Conservation (phyloP, 23 tunicate genomes). For the Halocynthia aurantium region DNA sequence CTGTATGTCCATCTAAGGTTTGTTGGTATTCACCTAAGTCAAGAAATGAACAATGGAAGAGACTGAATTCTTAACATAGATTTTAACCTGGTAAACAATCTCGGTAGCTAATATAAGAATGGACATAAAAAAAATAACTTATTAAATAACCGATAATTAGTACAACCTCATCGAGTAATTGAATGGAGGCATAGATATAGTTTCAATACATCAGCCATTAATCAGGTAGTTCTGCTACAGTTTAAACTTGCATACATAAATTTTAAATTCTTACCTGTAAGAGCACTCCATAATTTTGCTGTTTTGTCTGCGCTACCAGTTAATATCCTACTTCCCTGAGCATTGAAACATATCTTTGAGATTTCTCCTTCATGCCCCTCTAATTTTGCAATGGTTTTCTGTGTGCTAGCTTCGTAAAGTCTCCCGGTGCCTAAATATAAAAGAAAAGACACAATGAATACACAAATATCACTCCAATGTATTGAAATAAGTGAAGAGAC, state of each 20-base stretch:
- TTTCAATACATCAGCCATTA: too few relatives aligned
- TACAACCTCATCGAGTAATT: too few relatives aligned
- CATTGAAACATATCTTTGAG: slow-evolving; percentile 87
- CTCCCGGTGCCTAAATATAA: slow-evolving; percentile 55
- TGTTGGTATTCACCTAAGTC: slow-evolving; percentile 72
- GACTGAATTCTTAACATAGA: too few relatives aligned
- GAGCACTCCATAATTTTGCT: slow-evolving; percentile 73
- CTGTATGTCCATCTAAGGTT: slow-evolving; percentile 94
- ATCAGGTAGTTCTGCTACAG: too few relatives aligned
- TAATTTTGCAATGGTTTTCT: slow-evolving; percentile 51
- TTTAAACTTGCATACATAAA: too few relatives aligned
- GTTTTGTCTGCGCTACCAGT: slow-evolving; percentile 85
- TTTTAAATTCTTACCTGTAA: slow-evolving; percentile 28
- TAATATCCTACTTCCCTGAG: slow-evolving; percentile 79
- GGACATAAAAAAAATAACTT: too few relatives aligned
- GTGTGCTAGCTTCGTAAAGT: slow-evolving; percentile 65
- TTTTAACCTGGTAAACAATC: too few relatives aligned
- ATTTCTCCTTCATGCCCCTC: slow-evolving; percentile 98
- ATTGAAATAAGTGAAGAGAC: neutral
- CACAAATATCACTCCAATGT: too few relatives aligned
- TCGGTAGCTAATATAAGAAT: too few relatives aligned
- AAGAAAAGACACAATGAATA: neutral
- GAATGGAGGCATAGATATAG: too few relatives aligned
- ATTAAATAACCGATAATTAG: too few relatives aligned
- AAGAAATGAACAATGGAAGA: neutral